Base-by-base conservation (phyloP, 2,113 vertebrate genomes). In the Takifugu flavidus region DNA sequence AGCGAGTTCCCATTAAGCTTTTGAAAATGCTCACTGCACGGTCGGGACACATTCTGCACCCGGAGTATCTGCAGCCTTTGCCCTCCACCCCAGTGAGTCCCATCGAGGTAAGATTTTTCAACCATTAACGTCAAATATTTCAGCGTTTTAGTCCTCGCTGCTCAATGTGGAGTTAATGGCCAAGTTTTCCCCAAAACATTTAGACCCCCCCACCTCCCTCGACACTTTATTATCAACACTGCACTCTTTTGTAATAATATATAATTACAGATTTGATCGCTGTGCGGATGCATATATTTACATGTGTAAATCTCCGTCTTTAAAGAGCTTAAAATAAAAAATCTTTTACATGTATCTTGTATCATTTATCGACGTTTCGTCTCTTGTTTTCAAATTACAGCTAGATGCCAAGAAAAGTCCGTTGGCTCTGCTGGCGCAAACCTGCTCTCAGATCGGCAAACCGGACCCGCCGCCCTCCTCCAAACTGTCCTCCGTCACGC, bases 381-480 rank as follows among this genome's bases (percentile, higher is more conserved):
- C 2, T 26, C 65, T 52, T 20, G 20, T 20, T 75, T 52, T 80
- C 34, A 39, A 39, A 74, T 88, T 72, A 61, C 92, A 99, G 97
- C 90, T 99, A 53, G 97, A 99, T 76, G 97, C 97, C 71, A 99
- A 99, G 94, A 99, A 99, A 93, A 99, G 97, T 90, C 97, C 97
- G 14, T 67, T 98, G 90, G 96, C 97, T 62, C 92, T 99, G 80
- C 83, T 99, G 90, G 97, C 97, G 53, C 97, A 99, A 87, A 99
- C 97, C 67, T 99, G 97, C 88, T 99, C 97, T 29, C 97, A 99
- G 84, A 99, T 99, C 88, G 97, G 97, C 53, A 99, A 99, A 81
- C 97, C 97, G 73, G 97, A 99, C 90, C 96, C 96, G 7, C 93
- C 96, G 20, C 96, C 97, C 56, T 98, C 95, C 25, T 97, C 95